phyloP scores from a whole-genome alignment of 2,888 invertebrate species.

The Hanleya hanleyi region DNA sequence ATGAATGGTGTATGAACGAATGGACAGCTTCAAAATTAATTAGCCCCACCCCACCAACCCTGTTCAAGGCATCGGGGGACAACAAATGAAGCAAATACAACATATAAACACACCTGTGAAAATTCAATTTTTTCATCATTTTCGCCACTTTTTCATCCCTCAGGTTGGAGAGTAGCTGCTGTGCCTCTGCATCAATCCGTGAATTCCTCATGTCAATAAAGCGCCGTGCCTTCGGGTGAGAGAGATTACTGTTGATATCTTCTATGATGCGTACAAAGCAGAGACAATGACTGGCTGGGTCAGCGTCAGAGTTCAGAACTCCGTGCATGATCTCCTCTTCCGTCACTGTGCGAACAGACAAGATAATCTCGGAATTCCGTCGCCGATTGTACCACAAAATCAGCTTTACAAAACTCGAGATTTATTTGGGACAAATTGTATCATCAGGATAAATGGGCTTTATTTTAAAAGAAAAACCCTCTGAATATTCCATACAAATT shows the following conservation, averaged over 20 bases:
- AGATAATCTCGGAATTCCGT: no score
- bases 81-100: no score
- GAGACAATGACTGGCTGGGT: conserved; percentile 45
- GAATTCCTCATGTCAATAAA: conserved; percentile 29
- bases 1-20: no score
- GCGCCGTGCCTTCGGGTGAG: conserved; percentile 18
- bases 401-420: no score
- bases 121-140: conserved; percentile 37
- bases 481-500: no score
- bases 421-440: no score
- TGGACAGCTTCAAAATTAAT: no score
- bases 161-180: conserved; percentile 42
- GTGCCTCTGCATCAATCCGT: conserved; percentile 43
- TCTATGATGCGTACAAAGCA: conserved; percentile 40
- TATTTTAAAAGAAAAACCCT: no score
- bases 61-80: no score
- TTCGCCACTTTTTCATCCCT: conserved; percentile 39
- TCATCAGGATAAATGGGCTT: no score
- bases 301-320: conserved; percentile 39
- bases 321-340: conserved; percentile 33
- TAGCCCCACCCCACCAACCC: no score
- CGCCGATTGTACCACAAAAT: no score
- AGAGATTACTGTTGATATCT: conserved; percentile 25
- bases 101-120: conserved; percentile 29
- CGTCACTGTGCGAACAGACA: not conserved